A percentile compares a stretch with the other conserved stretches of the same genome.
Evolutionary conservation across 1,140 invertebrate genomes (phyloP).

Genomic region (Pararge aegeria): DNA sequence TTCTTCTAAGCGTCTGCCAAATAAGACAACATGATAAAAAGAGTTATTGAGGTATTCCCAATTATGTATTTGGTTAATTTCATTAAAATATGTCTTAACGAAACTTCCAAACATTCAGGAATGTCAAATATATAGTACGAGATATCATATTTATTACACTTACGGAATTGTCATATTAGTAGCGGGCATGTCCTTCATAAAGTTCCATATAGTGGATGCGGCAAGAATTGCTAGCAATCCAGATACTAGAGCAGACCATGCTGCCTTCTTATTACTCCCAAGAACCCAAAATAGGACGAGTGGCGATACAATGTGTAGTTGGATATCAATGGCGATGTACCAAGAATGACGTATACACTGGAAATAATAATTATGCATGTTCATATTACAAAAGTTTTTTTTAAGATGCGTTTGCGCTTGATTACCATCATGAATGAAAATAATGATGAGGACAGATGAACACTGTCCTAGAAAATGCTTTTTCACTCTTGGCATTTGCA

Average conservation of each 20-base stretch:
- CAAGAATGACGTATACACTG: slow-evolving; percentile 81
- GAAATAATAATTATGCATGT: slow-evolving; percentile 1
- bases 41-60: background rate
- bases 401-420: too few species aligned
- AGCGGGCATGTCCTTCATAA: slow-evolving; percentile 39
- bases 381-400: too few species aligned
- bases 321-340: slow-evolving; percentile 81
- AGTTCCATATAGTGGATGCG: slow-evolving; percentile 52
- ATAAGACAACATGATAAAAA: background rate
- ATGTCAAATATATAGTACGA: too few species aligned
- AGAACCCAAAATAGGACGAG: slow-evolving; percentile 70
- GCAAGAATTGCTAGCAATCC: slow-evolving; percentile 28
- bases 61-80: too few species aligned
- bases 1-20: slow-evolving; percentile 26
- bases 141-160: slow-evolving; percentile 22
- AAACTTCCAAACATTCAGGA: too few species aligned
- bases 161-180: slow-evolving; percentile 23
- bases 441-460: too few species aligned
- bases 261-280: slow-evolving; percentile 30
- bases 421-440: too few species aligned
- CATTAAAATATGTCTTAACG: too few species aligned
- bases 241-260: slow-evolving; percentile 38
- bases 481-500: too few species aligned
- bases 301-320: slow-evolving; percentile 76
- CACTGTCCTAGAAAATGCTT: too few species aligned